Percentiles rank a stretch among this genome's conserved stretches.
Evolutionary conservation across 1,140 invertebrate species (phyloP).

Genomic region (Drosophila kepulauana): DNA sequence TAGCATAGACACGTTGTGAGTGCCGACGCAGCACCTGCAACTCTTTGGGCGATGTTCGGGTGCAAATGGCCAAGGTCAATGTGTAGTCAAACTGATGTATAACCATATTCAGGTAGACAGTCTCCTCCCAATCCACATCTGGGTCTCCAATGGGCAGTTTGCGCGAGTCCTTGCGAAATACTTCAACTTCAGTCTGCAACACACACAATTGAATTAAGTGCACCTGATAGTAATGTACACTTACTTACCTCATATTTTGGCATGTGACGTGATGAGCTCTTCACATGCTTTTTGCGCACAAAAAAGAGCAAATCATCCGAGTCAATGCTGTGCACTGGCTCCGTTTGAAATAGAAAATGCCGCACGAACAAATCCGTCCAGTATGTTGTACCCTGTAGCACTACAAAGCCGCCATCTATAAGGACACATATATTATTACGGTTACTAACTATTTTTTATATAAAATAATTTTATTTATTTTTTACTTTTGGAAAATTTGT

Average conservation of each 20-base stretch:
- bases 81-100: constrained; percentile 99
- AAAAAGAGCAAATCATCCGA: constrained; percentile 98
- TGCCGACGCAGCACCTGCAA: constrained; percentile 96
- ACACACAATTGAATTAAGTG: not conserved
- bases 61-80: constrained; percentile 98
- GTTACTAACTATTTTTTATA: not conserved
- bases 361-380: constrained; percentile 98
- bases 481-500: too few relatives aligned
- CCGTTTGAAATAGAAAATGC: constrained; percentile 96
- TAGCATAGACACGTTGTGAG: constrained; percentile 98
- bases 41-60: constrained; percentile 97
- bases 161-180: constrained; percentile 98
- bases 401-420: constrained; percentile 94
- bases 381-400: constrained; percentile 96
- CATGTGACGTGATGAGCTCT: constrained; percentile 92
- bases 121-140: constrained; percentile 99
- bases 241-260: constrained; percentile 93
- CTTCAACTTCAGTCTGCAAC: constrained; percentile 95
- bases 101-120: constrained; percentile 99
- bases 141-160: constrained; percentile 97
- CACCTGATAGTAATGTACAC: not conserved
- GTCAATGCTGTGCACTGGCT: constrained; percentile 90
- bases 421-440: constrained; percentile 32
- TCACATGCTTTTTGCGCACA: constrained; percentile 95
- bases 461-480: not conserved